Percentiles rank a stretch among this genome's conserved stretches.
These are phyloP conservation scores for Strigops habroptila DNA, from an alignment of 2,113 vertebrate genomes.

Conservation along the genomic window DNA sequence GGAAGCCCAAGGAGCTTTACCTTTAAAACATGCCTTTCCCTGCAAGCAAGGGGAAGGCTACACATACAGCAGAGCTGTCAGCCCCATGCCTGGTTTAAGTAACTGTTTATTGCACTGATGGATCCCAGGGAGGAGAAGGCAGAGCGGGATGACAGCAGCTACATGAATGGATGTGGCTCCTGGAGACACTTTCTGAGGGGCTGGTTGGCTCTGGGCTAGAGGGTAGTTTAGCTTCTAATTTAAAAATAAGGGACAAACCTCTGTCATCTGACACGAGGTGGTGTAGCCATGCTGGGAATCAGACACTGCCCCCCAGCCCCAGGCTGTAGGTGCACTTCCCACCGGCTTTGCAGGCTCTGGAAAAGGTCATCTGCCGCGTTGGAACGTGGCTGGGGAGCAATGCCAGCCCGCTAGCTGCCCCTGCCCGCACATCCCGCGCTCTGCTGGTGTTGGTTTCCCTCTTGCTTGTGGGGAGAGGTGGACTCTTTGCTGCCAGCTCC, in stretches of 20 bases:
- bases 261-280: not conserved
- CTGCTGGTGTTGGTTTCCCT: not conserved
- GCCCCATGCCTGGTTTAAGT: not conserved
- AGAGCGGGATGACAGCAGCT: not conserved
- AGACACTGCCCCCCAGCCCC: not conserved
- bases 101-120: rapidly evolving
- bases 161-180: not conserved
- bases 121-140: not conserved
- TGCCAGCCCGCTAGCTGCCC: not conserved
- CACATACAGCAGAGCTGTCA: rapidly evolving
- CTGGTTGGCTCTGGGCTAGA: not conserved
- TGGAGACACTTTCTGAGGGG: rapidly evolving
- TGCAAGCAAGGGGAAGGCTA: not conserved
- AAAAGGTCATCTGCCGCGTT: not conserved
- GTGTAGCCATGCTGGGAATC: not conserved
- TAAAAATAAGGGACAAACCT: not conserved
- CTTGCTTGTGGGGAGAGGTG: not conserved
- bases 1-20: not conserved
- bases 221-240: not conserved
- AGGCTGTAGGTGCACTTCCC: not conserved
- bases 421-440: not conserved
- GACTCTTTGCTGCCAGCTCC: not conserved
- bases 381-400: not conserved
- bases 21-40: not conserved
- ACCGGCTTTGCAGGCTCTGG: not conserved